phyloP scores from a whole-genome alignment of 2,888 invertebrate species.

The Mythimna pallens region DNA sequence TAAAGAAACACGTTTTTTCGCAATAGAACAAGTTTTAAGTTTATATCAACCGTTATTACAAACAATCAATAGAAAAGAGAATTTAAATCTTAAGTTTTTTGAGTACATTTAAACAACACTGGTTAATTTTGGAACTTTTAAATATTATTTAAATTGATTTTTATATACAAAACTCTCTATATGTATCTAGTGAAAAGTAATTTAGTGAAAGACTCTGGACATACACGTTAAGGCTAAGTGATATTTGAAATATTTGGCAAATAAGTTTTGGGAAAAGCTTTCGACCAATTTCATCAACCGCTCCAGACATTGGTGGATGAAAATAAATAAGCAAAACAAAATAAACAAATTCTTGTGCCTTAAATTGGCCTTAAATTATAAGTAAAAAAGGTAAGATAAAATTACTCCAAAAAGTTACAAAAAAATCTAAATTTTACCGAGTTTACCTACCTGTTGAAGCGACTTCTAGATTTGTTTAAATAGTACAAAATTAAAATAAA shows the following conservation, averaged over 20 bases:
- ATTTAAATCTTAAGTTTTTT: slow-evolving; percentile 89
- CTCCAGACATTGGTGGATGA: slow-evolving; percentile 85
- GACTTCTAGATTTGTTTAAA: slow-evolving; percentile 89
- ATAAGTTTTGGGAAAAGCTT: slow-evolving; percentile 83
- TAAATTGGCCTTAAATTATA: slow-evolving; percentile 91
- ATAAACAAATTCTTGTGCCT: slow-evolving; percentile 86
- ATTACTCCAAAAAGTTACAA: slow-evolving; percentile 81
- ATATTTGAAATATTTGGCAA: slow-evolving; percentile 88
- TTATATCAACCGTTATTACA: slow-evolving; percentile 91
- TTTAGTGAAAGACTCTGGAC: slow-evolving; percentile 88
- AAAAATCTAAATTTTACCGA: slow-evolving; percentile 86
- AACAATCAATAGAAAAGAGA: slow-evolving; percentile 90
- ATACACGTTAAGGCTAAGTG: slow-evolving; percentile 87
- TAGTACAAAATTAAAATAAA: slow-evolving; percentile 90
- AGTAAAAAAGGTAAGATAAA: slow-evolving; percentile 89
- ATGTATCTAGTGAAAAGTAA: slow-evolving; percentile 87
- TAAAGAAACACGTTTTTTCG: slow-evolving; percentile 91
- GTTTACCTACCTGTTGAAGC: slow-evolving; percentile 89
- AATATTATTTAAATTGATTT: slow-evolving; percentile 87
- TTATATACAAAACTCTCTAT: slow-evolving; percentile 89
- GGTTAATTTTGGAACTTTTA: slow-evolving; percentile 90
- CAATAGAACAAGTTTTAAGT: slow-evolving; percentile 91
- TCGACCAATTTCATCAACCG: slow-evolving; percentile 89
- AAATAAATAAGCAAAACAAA: slow-evolving; percentile 80
- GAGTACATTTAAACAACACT: slow-evolving; percentile 90